Percentiles rank a stretch among this genome's conserved stretches.
These are phyloP conservation scores for Spea multiplicata DNA, from an alignment of 2,113 vertebrate genomes.

Conservation along the genomic window DNA sequence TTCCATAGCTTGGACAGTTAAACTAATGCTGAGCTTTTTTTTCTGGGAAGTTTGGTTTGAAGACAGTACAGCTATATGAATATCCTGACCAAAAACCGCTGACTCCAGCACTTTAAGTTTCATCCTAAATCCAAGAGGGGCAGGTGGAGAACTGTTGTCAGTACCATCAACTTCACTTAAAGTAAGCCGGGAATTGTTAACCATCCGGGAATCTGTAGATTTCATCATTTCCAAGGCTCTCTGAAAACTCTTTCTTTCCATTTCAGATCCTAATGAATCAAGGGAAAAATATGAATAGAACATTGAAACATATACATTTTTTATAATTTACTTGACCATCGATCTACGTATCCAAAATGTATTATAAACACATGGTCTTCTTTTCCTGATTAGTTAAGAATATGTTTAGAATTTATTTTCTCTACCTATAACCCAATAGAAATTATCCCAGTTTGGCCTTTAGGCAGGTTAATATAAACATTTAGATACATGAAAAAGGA, in stretches of 20 bases:
- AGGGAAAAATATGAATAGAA: too few species aligned
- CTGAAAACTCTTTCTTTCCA: constrained; percentile 63
- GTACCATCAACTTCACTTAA: neutral
- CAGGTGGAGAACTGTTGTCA: neutral
- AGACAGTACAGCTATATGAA: constrained; percentile 60
- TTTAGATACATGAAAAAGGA: neutral
- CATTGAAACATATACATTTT: too few species aligned
- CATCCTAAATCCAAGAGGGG: neutral
- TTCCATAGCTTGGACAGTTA: constrained; percentile 52
- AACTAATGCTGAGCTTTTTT: constrained; percentile 61
- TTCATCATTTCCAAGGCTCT: constrained; percentile 55
- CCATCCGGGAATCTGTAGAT: constrained; percentile 53
- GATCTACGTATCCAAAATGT: too few species aligned
- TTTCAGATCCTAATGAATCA: constrained; percentile 59
- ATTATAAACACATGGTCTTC: neutral
- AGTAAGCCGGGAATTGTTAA: neutral
- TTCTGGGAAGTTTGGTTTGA: constrained; percentile 52
- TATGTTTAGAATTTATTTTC: too few species aligned
- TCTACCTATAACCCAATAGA: neutral
- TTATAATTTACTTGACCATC: too few species aligned
- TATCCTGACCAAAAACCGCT: constrained; percentile 63
- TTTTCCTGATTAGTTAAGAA: neutral
- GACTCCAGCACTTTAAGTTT: constrained; percentile 68
- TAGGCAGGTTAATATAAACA: neutral
- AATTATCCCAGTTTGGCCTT: neutral